phyloP scores from a whole-genome alignment of 1,140 invertebrate genomes.

The Pseudomyrmex flavicornis region DNA sequence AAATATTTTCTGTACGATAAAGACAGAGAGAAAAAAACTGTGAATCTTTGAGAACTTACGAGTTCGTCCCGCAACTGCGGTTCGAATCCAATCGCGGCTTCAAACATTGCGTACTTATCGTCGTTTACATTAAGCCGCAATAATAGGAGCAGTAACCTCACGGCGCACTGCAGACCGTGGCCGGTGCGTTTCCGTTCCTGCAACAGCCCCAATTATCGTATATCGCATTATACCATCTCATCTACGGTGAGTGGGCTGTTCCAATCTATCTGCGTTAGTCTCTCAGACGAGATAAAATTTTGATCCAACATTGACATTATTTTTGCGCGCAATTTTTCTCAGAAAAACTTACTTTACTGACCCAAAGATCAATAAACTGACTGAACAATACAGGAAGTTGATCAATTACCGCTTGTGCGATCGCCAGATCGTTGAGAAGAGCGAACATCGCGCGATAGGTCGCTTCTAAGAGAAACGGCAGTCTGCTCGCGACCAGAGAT shows the following conservation, averaged over 20 bases:
- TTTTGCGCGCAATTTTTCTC: neutral
- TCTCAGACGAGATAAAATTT: slow-evolving; percentile 4
- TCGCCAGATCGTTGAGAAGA: slow-evolving; percentile 75
- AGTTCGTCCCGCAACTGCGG: slow-evolving; percentile 74
- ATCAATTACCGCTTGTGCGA: slow-evolving; percentile 75
- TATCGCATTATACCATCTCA: slow-evolving; percentile 5
- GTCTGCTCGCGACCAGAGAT: slow-evolving; percentile 73
- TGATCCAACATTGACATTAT: neutral
- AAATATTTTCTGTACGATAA: no score
- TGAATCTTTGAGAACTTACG: slow-evolving; percentile 67
- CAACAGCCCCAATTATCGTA: slow-evolving; percentile 26
- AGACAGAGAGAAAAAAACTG: no score
- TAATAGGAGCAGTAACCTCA: slow-evolving; percentile 74
- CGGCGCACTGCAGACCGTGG: slow-evolving; percentile 70
- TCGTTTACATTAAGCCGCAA: slow-evolving; percentile 72
- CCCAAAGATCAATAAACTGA: no score
- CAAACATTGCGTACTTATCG: slow-evolving; percentile 76
- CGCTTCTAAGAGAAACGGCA: slow-evolving; percentile 76
- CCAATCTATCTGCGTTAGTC: neutral
- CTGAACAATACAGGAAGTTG: neutral
- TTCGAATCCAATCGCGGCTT: slow-evolving; percentile 78
- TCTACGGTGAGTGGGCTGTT: neutral
- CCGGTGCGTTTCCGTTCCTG: slow-evolving; percentile 74
- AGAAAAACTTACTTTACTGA: no score
- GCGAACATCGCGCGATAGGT: slow-evolving; percentile 73